Conservation (phyloP, 2,888 invertebrate species). For the Drosophila maculinotata region DNA sequence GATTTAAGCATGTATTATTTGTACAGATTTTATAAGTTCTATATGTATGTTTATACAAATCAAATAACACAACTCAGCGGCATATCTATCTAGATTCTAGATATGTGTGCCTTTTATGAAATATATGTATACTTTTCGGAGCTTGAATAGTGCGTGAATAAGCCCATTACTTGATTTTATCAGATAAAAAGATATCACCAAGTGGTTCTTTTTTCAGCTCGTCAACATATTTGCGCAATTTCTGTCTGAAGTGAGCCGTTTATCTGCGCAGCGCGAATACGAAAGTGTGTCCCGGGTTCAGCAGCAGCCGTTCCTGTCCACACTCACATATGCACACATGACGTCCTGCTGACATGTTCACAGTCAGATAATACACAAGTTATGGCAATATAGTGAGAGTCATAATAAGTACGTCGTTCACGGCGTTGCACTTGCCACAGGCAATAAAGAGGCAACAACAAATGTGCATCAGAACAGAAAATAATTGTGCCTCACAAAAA, state of each 20-base stretch:
- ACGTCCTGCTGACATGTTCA: conserved; percentile 41
- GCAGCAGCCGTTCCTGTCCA: conserved; percentile 50
- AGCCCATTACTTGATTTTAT: conserved; percentile 28
- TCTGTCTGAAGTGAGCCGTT: conserved; percentile 40
- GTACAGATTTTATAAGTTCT: conserved; percentile 61
- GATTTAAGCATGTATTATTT: conserved; percentile 61
- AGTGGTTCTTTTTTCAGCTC: conserved; percentile 26
- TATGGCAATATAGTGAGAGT: conserved; percentile 8
- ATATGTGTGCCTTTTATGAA: too few species aligned
- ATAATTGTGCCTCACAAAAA: conserved; percentile 11
- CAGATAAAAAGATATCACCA: conserved; percentile 34
- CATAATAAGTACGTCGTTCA: conserved; percentile 29
- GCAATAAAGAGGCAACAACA: conserved; percentile 6
- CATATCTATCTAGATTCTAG: conserved; percentile 26
- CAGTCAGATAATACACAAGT: conserved; percentile 7
- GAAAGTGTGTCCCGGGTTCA: conserved; percentile 53
- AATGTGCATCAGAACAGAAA: conserved; percentile 27
- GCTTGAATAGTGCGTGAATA: conserved; percentile 47
- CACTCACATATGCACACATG: conserved; percentile 22
- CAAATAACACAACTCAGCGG: conserved; percentile 38
- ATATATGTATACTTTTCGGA: too few species aligned
- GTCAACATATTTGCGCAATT: conserved; percentile 50
- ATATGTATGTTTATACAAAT: conserved; percentile 18
- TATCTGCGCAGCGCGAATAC: conserved; percentile 58
- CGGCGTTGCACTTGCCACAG: conserved; percentile 3